Conservation (phyloP, 2,113 vertebrate species). For the Tragelaphus scriptus region DNA sequence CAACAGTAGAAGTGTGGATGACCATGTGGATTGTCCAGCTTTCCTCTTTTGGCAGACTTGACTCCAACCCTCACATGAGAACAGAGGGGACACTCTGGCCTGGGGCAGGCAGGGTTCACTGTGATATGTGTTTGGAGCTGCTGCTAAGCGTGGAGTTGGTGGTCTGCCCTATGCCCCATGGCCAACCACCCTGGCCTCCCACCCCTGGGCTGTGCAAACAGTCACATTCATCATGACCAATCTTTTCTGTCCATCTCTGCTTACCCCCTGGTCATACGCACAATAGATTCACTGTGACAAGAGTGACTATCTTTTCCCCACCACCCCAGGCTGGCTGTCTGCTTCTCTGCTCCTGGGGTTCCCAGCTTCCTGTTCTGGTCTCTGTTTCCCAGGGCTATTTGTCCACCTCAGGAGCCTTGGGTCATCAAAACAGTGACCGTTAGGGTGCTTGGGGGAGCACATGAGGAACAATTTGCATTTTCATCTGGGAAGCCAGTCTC, state of each 20-base stretch:
- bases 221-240: not conserved
- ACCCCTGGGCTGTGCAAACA: not conserved
- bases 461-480: not conserved
- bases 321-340: too few relatives aligned
- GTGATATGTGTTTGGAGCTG: not conserved
- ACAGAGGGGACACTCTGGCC: too few relatives aligned
- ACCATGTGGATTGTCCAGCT: not conserved
- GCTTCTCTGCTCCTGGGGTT: too few relatives aligned
- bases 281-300: not conserved
- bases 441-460: not conserved
- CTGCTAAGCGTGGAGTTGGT: not conserved
- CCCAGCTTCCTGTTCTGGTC: too few relatives aligned
- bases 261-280: not conserved
- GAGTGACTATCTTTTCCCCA: too few relatives aligned
- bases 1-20: fast-evolving
- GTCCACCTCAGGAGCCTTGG: not conserved
- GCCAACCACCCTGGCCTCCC: not conserved
- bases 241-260: not conserved
- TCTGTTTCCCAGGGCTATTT: not conserved
- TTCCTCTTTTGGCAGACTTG: not conserved
- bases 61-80: not conserved
- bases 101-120: not conserved
- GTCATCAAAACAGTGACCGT: not conserved
- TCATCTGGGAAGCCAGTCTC: not conserved
- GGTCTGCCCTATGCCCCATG: not conserved